Base-by-base conservation (phyloP, 2,113 vertebrate genomes). In the Percopsis transmontana region DNA sequence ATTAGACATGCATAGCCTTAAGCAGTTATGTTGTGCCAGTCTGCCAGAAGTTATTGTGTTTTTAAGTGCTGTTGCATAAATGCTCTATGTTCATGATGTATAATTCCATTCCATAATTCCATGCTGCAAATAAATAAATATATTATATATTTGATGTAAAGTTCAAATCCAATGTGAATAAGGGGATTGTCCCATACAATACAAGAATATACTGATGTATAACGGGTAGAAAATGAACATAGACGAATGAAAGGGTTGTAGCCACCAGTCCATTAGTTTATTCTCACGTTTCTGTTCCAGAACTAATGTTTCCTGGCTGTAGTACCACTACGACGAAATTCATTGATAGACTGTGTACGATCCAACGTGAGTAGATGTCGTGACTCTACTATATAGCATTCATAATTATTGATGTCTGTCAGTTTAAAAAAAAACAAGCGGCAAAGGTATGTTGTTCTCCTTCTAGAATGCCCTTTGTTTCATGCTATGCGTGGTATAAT, bases 391-490 rank as follows among this genome's bases (percentile, higher is more conserved):
- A 52, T 23, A 21, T 52, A n/a, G 16, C 16, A 50, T 50, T 50
- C 47, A 50, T 50, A 8, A 8, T 50, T 21, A 52, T 21, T 7
- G 50, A 52, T 8, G 50, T 52, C 50, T 52, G 20, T 2, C 7
- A 20, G 9, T 13, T 11, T 21, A 52, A 13, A 15, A 19, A 50
- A 50, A n/a, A 54, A 58, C 58, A 42, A 59, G n/a, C n/a, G n/a
- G n/a, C n/a, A 4, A 10, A 44, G 58, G 58, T 44, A 58, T 54
- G 18, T 59, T 59, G 39, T 59, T 19, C 10, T 40, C 6, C 21
- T 57, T 57, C 24, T 53, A 21, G 19, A 53, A 53, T 53, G 51
- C 23, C 18, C 23, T n/a, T n/a, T n/a, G n/a, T 59, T 59, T 14
- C 39, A 42, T 21, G 19, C 44, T 16, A 24, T 40, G 48, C 18